Evolutionary conservation across 2,797 vertebrate genomes (phyloP), one percentile per base, ranked within the genome.

Genomic region (Tapirus indicus): DNA sequence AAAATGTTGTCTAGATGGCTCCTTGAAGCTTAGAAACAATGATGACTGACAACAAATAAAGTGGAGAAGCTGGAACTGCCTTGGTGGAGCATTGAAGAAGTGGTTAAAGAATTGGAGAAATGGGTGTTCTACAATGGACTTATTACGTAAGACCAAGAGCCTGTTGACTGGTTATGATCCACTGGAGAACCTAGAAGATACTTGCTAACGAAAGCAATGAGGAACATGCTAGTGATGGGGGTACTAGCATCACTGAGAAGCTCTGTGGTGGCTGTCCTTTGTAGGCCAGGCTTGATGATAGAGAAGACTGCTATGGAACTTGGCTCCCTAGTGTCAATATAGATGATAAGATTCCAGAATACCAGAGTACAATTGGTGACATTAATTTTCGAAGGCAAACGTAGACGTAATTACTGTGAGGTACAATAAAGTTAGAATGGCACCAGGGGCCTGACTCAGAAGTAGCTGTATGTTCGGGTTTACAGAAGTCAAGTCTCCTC

Each of bases 331-430:
- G 64, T 11, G 68, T 79, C 2, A 10, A 35, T 64, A 54, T 58
- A 11, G 49, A 52, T 52, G 47, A 64, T 56, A 93, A 20, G 54
- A 54, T 80, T 60, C 71, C 27, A 80, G 49, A 90, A 58, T 5
- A 49, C 23, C 25, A 78, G 66, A 71, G 47, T 29, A 58, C 25
- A 62, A 54, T 32, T 38, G 12, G 25, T 29, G 25, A 44, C 80
- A 86, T 47, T 91, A 87, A 87, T 80, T 80, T n/a, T 71, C 49
- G 82, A 27, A 94, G 41, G n/a, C 35, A 74, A 60, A 86, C 25
- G 35, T 86, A 71, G 62, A 60, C 54, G 78, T 44, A 88, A 69
- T 72, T 92, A 66, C 18, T 32, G 56, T 68, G 14, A 80, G 32
- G 54, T 18, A 41, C n/a, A 58, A 32, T 75, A 58, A 56, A 66